Base-by-base conservation (phyloP, 2,797 vertebrate species). In the Sebastes kiyomatsui region DNA sequence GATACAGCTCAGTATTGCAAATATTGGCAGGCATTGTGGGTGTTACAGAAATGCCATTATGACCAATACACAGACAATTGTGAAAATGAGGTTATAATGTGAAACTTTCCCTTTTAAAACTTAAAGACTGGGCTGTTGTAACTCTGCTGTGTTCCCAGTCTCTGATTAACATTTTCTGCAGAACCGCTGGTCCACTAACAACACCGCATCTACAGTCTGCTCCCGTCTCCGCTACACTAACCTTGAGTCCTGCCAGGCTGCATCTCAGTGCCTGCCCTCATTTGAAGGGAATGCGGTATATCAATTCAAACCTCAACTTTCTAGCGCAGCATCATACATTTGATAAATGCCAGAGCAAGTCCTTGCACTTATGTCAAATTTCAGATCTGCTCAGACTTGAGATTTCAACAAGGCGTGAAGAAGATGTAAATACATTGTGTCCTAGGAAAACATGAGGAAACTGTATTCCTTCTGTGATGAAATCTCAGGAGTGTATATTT, bases 401-500 rank as follows among this genome's bases (percentile, higher is more conserved):
- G 10, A 65, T 61, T 32, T 28, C 20, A 42, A 61, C 2, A 52
- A 10, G 10, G 33, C 25, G 14, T 62, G 27, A 67, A 35, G 12
- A 71, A 22, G 30, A 67, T 52, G n/a, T 62, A 84, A 86, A 66
- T 52, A 6, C 22, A 72, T 14, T 33, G 14, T 7, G 28, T 60
- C 18, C 6, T 56, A 49, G 28, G 16, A 61, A 77, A 56, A 32
- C 27, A 66, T 32, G 16, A 72, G 22, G 67, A 76, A 73, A 6
- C 16, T 56, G 16, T 30, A 38, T 52, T 76, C 4, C 64, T 59
- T 11, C 18, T 77, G 27, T 77, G 78, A 80, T 67, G 70, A 84
- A 91, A 90, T 58, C 3, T 13, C n/a, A 87, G 74, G 11, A 76
- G 70, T 81, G 16, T 75, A 58, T 25, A 30, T 82, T 85, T 83